Conservation (phyloP, 2,797 vertebrate species). For the Peromyscus aztecus region DNA sequence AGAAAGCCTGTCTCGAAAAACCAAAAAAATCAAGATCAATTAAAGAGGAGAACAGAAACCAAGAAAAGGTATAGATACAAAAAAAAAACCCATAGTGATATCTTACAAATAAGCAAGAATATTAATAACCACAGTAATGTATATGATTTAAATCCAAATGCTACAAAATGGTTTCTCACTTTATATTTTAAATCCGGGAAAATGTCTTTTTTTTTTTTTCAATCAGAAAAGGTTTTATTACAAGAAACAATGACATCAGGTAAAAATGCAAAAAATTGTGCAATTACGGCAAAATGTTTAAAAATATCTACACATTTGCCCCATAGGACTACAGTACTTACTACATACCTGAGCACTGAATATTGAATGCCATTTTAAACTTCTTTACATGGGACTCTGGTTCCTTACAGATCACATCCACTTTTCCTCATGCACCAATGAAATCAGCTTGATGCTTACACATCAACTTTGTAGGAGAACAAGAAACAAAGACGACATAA, state of each 20-base stretch:
- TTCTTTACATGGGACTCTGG: conserved; percentile 82
- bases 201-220: conserved; percentile 83
- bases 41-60: background rate
- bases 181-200: conserved; percentile 32
- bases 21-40: background rate
- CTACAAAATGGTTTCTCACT: conserved; percentile 22
- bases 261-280: conserved; percentile 92
- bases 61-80: conserved; percentile 32
- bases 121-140: conserved; percentile 51
- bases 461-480: conserved; percentile 80
- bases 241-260: conserved; percentile 91
- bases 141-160: conserved; percentile 31
- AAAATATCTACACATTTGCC: conserved; percentile 90
- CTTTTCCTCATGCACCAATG: conserved; percentile 84
- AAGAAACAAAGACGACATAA: conserved; percentile 73
- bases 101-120: conserved; percentile 56
- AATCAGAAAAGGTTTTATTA: conserved; percentile 90
- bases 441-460: conserved; percentile 78
- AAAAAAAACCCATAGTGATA: conserved; percentile 47
- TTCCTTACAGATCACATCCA: conserved; percentile 83
- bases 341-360: conserved; percentile 92
- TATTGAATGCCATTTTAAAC: conserved; percentile 88
- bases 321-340: conserved; percentile 91
- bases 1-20: too few relatives aligned
- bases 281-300: conserved; percentile 92